Conservation (phyloP, 2,888 invertebrate genomes). For the Cataglyphis rosenhaueri region DNA sequence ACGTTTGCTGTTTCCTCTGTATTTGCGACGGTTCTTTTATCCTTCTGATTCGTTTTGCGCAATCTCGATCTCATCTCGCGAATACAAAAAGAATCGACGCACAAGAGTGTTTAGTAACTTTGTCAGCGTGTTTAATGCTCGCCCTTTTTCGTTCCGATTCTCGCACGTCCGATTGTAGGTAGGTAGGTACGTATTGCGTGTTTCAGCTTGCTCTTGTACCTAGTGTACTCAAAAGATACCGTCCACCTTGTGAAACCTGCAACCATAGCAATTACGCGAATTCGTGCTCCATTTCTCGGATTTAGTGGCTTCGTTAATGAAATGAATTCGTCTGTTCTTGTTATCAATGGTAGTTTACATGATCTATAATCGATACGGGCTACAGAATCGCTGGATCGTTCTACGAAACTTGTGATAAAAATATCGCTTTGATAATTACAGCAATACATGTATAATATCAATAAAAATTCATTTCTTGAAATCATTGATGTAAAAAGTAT, state of each 20-base stretch:
- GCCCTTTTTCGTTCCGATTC: slow-evolving; percentile 51
- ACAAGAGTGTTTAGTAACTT: slow-evolving; percentile 82
- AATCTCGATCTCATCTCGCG: slow-evolving; percentile 62
- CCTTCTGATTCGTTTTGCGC: slow-evolving; percentile 37
- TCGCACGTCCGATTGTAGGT: background rate
- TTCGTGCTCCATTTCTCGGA: slow-evolving; percentile 76
- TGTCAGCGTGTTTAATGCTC: slow-evolving; percentile 83
- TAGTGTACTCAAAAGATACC: slow-evolving; percentile 33
- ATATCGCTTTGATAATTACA: background rate
- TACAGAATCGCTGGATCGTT: background rate
- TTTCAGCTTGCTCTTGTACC: slow-evolving; percentile 36
- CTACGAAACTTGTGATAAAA: background rate
- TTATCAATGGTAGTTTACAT: slow-evolving; percentile 25
- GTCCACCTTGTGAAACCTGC: slow-evolving; percentile 77
- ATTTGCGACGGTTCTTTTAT: slow-evolving; percentile 24
- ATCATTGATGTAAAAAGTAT: background rate
- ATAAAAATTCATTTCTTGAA: background rate
- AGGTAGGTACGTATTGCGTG: slow-evolving; percentile 18
- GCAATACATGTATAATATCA: background rate
- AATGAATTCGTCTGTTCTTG: slow-evolving; percentile 79
- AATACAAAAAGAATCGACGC: slow-evolving; percentile 78
- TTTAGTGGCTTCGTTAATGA: slow-evolving; percentile 83
- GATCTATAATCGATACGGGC: background rate
- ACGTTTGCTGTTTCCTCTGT: slow-evolving; percentile 17
- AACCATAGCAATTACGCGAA: slow-evolving; percentile 80